Conservation (phyloP, 2,888 invertebrate species). For the Allophyes oxyacanthae region DNA sequence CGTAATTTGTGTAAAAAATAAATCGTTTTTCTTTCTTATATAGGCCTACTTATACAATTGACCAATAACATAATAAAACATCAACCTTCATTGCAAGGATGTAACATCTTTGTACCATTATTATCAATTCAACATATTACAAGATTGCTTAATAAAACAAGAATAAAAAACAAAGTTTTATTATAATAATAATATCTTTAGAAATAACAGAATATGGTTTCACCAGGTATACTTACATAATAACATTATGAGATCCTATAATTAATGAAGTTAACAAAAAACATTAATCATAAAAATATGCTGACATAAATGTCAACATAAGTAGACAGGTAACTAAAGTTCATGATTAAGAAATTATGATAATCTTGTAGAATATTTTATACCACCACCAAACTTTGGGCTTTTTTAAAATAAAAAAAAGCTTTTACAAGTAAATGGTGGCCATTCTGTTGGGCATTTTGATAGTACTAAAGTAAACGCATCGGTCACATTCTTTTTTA, state of each 20-base stretch:
- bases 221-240: slow-evolving; percentile 3
- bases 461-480: too few species aligned
- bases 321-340: slow-evolving; percentile 5
- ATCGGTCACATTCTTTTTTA: too few species aligned
- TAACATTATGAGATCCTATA: slow-evolving; percentile 7
- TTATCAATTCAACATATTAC: too few species aligned
- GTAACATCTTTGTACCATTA: too few species aligned
- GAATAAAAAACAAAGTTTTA: slow-evolving; percentile 22
- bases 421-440: too few species aligned
- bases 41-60: too few species aligned
- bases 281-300: slow-evolving; percentile 3
- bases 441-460: too few species aligned
- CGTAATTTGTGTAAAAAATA: too few species aligned
- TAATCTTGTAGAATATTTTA: neutral
- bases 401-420: too few species aligned
- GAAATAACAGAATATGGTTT: slow-evolving; percentile 5
- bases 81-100: too few species aligned
- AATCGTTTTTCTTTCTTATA: too few species aligned
- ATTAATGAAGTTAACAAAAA: neutral
- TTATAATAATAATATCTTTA: slow-evolving; percentile 14
- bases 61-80: too few species aligned
- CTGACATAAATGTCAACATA: slow-evolving; percentile 11
- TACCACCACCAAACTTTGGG: slow-evolving; percentile 38
- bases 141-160: neutral
- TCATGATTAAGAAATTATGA: slow-evolving; percentile 28